Evolutionary conservation across 30 jellyfish, hydroid and myxozoan genomes (phyloP).

Genomic region (Hydra vulgaris): DNA sequence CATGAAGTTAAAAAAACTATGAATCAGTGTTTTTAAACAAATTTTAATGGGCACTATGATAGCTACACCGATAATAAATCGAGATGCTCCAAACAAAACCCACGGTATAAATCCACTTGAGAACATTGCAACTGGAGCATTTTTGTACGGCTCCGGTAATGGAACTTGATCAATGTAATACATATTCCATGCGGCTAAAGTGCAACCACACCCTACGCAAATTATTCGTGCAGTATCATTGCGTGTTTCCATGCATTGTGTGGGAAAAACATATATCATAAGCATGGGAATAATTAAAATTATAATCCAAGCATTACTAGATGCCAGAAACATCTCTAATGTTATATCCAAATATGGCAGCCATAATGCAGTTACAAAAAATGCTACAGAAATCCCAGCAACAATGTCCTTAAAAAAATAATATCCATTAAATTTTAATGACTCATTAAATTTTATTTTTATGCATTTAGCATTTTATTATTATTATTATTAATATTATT

Average conservation of each 20-base stretch:
- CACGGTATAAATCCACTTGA: constrained; percentile 22
- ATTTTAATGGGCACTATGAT: constrained; percentile 68
- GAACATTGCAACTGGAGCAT: constrained; percentile 49
- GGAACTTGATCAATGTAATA: constrained; percentile 66
- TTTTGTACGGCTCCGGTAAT: constrained; percentile 74
- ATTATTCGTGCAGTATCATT: constrained; percentile 87
- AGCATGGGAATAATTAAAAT: constrained; percentile 44
- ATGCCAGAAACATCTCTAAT: constrained; percentile 42
- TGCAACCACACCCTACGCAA: constrained; percentile 87
- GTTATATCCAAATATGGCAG: constrained; percentile 68
- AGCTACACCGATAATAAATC: constrained; percentile 54
- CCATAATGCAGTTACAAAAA: constrained; percentile 49
- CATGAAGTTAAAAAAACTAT: constrained; percentile 25
- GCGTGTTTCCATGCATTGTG: constrained; percentile 80
- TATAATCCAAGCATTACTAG: constrained; percentile 63
- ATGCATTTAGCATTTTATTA: background rate
- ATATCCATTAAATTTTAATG: background rate
- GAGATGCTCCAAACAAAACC: constrained; percentile 30
- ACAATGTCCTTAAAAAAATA: constrained; percentile 51
- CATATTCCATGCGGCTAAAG: constrained; percentile 60
- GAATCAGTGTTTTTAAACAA: constrained; percentile 29
- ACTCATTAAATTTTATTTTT: background rate
- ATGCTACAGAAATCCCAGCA: constrained; percentile 76
- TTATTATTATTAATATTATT: too few species aligned
- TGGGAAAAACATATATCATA: constrained; percentile 67